Percentiles rank a stretch among this genome's conserved stretches.
Conservation (phyloP, 2,797 vertebrate species). For the Acipenser oxyrinchus region DNA sequence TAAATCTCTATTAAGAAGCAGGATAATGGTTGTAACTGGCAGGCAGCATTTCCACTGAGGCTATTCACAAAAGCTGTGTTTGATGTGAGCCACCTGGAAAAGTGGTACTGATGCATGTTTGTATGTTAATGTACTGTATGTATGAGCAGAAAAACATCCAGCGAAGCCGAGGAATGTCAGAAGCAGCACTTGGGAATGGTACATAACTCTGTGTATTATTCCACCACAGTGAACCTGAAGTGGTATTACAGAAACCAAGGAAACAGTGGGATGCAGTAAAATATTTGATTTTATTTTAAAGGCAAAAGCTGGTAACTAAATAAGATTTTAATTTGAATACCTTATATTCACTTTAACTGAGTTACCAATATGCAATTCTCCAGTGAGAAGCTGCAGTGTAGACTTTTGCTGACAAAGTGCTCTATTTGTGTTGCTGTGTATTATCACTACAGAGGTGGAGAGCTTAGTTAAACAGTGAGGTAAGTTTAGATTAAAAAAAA, state of each 20-base stretch:
- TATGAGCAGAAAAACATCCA: neutral
- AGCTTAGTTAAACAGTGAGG: too few species aligned
- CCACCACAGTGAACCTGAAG: neutral
- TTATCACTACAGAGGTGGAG: neutral
- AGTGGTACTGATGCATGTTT: neutral
- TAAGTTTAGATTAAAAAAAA: too few species aligned
- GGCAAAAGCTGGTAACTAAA: too few species aligned
- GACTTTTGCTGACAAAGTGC: neutral
- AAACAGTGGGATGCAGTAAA: neutral
- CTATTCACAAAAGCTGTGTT: neutral
- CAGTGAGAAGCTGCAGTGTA: neutral
- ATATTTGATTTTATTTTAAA: neutral
- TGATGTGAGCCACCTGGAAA: neutral
- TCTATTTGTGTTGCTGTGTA: neutral
- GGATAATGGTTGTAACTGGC: too few species aligned
- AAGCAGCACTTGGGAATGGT: neutral
- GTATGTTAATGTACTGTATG: too few species aligned
- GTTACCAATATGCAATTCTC: too few species aligned
- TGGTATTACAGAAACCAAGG: neutral
- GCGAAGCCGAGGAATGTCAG: neutral
- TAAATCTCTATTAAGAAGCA: too few species aligned
- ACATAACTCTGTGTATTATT: neutral
- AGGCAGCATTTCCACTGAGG: too few species aligned
- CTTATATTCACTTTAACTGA: too few species aligned
- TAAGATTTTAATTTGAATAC: too few species aligned